Conservation (phyloP, 2,113 vertebrate species). For the Aptenodytes patagonicus region DNA sequence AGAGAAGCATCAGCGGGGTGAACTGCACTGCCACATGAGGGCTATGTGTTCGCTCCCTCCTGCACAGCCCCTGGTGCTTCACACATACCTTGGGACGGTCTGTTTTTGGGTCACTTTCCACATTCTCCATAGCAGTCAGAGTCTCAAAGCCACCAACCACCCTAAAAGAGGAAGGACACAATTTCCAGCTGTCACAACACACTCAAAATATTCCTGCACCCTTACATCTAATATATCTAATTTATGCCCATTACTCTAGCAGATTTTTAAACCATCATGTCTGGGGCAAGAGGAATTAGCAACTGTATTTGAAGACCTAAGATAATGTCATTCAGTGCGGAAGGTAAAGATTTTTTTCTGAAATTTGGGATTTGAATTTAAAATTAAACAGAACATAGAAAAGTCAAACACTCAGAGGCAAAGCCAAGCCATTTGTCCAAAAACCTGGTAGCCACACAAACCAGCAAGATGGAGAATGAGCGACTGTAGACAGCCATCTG, state of each 20-base stretch:
- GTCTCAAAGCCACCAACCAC: constrained; percentile 95
- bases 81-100: constrained; percentile 90
- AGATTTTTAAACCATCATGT: background rate
- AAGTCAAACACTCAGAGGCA: background rate
- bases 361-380: background rate
- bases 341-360: background rate
- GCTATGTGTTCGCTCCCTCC: rapidly evolving
- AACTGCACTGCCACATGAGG: background rate
- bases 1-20: background rate
- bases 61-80: background rate
- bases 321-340: background rate
- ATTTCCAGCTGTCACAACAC: background rate
- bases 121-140: constrained; percentile 94
- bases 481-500: background rate
- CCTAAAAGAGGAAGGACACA: constrained; percentile 57
- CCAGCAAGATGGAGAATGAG: background rate
- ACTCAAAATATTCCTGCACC: background rate
- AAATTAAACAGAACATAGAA: background rate
- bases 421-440: background rate
- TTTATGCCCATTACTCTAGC: background rate
- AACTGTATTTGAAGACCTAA: background rate
- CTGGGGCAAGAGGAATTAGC: background rate
- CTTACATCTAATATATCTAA: background rate
- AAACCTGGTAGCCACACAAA: background rate
- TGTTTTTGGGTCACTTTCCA: constrained; percentile 92